These are phyloP conservation scores for Hippocampus abdominalis DNA, from an alignment of 2,113 vertebrate species.

Conservation along the genomic window DNA sequence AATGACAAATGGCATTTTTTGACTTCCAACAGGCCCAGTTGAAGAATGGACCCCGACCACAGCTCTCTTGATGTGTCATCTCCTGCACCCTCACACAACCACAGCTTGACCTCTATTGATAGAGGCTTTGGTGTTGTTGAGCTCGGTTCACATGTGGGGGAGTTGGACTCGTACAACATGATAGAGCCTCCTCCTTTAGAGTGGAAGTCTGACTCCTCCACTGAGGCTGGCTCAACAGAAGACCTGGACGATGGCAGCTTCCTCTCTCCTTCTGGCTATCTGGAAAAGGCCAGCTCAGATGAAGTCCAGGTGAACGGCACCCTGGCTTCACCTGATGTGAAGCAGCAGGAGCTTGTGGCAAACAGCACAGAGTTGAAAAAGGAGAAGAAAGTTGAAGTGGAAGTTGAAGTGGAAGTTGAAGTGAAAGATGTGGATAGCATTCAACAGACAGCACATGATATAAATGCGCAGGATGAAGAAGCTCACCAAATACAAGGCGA, in stretches of 20 bases:
- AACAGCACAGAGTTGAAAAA: constrained; percentile 1
- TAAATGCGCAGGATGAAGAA: constrained; percentile 23
- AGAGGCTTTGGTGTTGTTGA: not conserved
- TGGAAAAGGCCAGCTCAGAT: constrained; percentile 20
- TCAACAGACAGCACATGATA: not conserved
- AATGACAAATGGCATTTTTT: not conserved
- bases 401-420: not conserved
- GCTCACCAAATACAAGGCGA: constrained; percentile 30
- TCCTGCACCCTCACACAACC: constrained; percentile 1
- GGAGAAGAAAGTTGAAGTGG: not conserved
- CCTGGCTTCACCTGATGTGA: not conserved
- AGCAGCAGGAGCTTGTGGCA: constrained; percentile 17
- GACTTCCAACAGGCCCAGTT: constrained; percentile 11
- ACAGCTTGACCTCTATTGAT: not conserved
- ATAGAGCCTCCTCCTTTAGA: constrained; percentile 75
- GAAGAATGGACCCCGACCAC: constrained; percentile 50
- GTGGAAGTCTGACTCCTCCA: constrained; percentile 77
- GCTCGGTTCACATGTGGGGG: constrained; percentile 39
- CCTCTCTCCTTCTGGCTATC: constrained; percentile 32
- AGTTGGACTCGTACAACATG: constrained; percentile 60
- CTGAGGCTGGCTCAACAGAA: constrained; percentile 49
- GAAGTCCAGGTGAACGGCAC: constrained; percentile 7
- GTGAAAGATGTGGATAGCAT: constrained; percentile 8
- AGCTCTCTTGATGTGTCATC: constrained; percentile 12
- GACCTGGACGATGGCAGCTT: constrained; percentile 55